Percentiles rank a stretch among this genome's conserved stretches.
Conservation (phyloP, 2,888 invertebrate species). For the Cabera pusaria region DNA sequence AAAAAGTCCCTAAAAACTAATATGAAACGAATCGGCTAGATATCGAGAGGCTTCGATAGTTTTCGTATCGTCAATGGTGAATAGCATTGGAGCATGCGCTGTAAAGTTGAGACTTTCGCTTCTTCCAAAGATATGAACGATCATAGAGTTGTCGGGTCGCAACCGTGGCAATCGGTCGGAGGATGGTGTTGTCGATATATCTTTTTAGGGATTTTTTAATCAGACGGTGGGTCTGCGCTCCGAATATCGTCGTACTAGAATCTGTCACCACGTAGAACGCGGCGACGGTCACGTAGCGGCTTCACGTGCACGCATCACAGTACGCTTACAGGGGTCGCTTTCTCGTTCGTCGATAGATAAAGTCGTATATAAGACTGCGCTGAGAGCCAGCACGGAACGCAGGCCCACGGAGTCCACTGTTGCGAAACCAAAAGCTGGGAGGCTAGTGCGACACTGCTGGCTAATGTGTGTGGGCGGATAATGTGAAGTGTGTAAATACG, state of each 20-base stretch:
- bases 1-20: slow-evolving; percentile 54
- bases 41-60: slow-evolving; percentile 59
- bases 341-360: no score
- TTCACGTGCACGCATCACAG: no score
- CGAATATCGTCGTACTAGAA: no score
- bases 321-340: no score
- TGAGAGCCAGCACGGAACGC: slow-evolving; percentile 14
- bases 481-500: no score
- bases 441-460: slow-evolving; percentile 21
- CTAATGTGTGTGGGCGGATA: no score
- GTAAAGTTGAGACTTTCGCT: slow-evolving; percentile 79
- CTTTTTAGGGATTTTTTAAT: slow-evolving; percentile 45
- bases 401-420: slow-evolving; percentile 26
- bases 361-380: no score
- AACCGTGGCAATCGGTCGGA: slow-evolving; percentile 75
- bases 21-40: slow-evolving; percentile 47
- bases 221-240: slow-evolving; percentile 49
- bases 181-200: slow-evolving; percentile 73
- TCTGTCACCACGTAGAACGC: no score
- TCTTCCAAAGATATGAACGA: slow-evolving; percentile 60
- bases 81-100: slow-evolving; percentile 79
- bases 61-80: slow-evolving; percentile 63
- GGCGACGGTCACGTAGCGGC: slow-evolving; percentile 7
- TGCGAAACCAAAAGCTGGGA: slow-evolving; percentile 65
- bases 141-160: slow-evolving; percentile 45